Evolutionary conservation across 23 tunicate genomes (phyloP), one percentile per base, ranked within the genome.

Genomic region (Oikopleura dioica): DNA sequence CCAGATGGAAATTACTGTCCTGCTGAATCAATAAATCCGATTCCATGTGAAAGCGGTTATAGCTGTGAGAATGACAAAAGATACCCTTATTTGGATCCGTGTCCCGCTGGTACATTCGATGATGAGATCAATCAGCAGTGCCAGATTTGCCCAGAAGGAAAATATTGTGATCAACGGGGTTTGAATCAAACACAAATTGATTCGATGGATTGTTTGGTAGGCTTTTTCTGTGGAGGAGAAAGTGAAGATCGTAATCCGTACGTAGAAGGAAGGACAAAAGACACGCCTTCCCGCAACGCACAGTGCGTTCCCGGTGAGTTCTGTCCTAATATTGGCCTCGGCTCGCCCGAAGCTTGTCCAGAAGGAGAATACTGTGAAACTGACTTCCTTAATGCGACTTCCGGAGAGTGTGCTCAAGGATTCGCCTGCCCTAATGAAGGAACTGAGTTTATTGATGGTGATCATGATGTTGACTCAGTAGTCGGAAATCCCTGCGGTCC

Each of bases 1-100:
- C 88, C 95, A 5, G 68, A 83, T 1, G 99, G 99, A 29, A 83
- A 81, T 77, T 94, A 79, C 76, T 94, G 99, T 78, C 95, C 84
- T 29, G 38, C 30, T 5, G 83, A 82, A 23, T 81, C 95, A 1
- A 81, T 77, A 23, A 78, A 38, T 2, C 50, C 85, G 0, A 75
- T 36, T 38, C 38, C 76, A 31, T 35, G 38, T 35, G 92, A 92
- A 26, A 37, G 83, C 0, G 92, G 82, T 1, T 91, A 78, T 77
- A 44, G 16, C 9, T 44, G 55, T 44, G 55, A 44, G 55, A 16
- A 44, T 9, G 55, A 16, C 9, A 9, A 9, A 16, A 44, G 16
- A 44, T 44, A 37, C 37, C 38, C 59, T 9, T 79, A 68, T 1
- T 78, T 81, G 29, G 0, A 78, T 55, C 83, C 87, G 0, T 91